Evolutionary conservation across 2,113 vertebrate genomes (phyloP).

Genomic region (Lagopus muta): DNA sequence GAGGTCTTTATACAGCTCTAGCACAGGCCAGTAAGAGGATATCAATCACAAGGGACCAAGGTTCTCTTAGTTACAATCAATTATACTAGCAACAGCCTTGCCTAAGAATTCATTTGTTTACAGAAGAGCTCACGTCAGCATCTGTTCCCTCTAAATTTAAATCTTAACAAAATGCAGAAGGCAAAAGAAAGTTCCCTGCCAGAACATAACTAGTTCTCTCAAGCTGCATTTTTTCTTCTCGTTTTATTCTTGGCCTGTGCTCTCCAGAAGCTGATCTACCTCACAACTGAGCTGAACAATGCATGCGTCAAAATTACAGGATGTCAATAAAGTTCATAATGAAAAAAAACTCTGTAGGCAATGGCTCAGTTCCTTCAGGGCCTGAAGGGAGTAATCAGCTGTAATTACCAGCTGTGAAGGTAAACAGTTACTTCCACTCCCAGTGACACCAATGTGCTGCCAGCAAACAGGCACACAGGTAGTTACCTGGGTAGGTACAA

Average conservation of each 20-base stretch:
- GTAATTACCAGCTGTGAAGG: slow-evolving; percentile 25
- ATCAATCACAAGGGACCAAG: too few species aligned
- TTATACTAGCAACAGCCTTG: too few species aligned
- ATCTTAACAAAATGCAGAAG: background rate
- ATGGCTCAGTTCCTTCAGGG: slow-evolving; percentile 6
- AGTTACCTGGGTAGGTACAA: background rate
- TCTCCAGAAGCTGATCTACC: background rate
- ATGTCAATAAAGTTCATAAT: background rate
- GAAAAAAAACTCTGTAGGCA: background rate
- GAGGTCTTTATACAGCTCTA: too few species aligned
- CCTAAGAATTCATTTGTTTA: too few species aligned
- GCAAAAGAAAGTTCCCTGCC: background rate
- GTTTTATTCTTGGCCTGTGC: background rate
- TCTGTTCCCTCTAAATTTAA: background rate
- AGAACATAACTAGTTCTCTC: background rate
- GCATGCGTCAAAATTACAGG: background rate
- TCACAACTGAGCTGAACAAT: background rate
- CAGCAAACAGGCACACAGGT: background rate
- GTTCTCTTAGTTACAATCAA: too few species aligned
- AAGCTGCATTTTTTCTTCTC: background rate
- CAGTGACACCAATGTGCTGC: slow-evolving; percentile 13
- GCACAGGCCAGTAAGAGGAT: too few species aligned
- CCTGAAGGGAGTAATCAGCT: slow-evolving; percentile 21
- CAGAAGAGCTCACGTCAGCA: too few species aligned
- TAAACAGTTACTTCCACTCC: slow-evolving; percentile 24